Percentiles rank a stretch among this genome's conserved stretches.
These are phyloP conservation scores for Chelon labrosus DNA, from an alignment of 2,797 vertebrate genomes.

Conservation along the genomic window DNA sequence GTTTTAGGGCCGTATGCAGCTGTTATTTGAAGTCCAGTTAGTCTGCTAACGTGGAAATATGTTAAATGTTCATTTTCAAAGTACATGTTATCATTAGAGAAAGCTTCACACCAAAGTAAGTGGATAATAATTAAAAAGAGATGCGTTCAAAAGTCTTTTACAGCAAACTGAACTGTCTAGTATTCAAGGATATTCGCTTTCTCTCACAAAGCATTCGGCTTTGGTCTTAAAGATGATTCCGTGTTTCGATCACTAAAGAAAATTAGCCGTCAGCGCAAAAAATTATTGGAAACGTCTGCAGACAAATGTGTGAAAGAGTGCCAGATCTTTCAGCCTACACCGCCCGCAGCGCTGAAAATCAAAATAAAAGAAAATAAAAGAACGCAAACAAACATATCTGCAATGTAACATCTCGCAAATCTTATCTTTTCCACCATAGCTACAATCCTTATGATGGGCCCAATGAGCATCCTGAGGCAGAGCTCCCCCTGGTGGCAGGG, in stretches of 20 bases:
- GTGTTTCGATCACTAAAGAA: constrained; percentile 62
- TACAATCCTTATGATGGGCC: constrained; percentile 99
- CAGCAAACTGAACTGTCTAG: constrained; percentile 6
- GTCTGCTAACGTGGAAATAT: not conserved
- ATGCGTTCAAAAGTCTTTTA: constrained; percentile 12
- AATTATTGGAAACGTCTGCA: constrained; percentile 71
- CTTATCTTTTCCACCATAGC: constrained; percentile 75
- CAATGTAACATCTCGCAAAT: not conserved
- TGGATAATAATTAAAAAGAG: not conserved
- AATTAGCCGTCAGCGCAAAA: constrained; percentile 73
- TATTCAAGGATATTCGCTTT: constrained; percentile 47
- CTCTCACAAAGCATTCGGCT: constrained; percentile 38
- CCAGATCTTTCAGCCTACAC: constrained; percentile 48
- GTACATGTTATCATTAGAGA: not conserved
- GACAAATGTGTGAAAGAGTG: constrained; percentile 59
- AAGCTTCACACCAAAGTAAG: not conserved
- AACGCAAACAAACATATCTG: constrained; percentile 15
- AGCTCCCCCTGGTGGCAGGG: constrained; percentile 96
- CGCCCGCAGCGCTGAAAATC: constrained; percentile 26
- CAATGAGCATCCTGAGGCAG: constrained; percentile 98
- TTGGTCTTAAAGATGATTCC: constrained; percentile 66
- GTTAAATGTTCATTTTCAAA: not conserved
- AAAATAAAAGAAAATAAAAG: constrained; percentile 17
- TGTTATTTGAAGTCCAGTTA: not conserved
- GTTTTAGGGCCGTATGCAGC: not conserved